Percentiles rank a stretch among this genome's conserved stretches.
Conservation (phyloP, 2,888 invertebrate species). For the Phortica okadai region DNA sequence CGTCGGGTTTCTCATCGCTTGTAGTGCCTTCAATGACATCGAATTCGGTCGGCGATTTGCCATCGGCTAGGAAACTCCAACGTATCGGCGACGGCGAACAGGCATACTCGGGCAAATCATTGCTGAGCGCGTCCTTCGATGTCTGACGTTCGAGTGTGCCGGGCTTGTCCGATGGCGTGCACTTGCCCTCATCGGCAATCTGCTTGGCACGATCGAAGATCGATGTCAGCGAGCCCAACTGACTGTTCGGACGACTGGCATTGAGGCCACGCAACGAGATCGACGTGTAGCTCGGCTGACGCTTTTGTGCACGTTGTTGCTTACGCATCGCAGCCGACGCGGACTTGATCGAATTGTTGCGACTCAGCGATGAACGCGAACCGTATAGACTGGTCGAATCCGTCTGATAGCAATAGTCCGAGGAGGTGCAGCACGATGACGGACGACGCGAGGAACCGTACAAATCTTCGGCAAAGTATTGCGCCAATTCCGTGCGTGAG, state of each 20-base stretch:
- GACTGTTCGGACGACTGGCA: conserved; percentile 72
- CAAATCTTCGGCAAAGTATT: conserved; percentile 75
- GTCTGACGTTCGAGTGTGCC: conserved; percentile 73
- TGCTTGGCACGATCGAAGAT: conserved; percentile 74
- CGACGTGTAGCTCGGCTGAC: conserved; percentile 74
- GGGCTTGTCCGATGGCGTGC: conserved; percentile 61
- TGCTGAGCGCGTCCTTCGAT: conserved; percentile 72
- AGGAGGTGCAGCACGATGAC: conserved; percentile 76
- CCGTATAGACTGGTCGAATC: conserved; percentile 76
- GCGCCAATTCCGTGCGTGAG: conserved; percentile 75
- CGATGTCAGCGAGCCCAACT: conserved; percentile 74
- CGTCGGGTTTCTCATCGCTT: conserved; percentile 57
- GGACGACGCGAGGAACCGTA: conserved; percentile 73
- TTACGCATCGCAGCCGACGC: conserved; percentile 72
- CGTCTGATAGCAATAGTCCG: conserved; percentile 76
- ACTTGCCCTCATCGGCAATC: conserved; percentile 52
- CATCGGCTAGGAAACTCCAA: conserved; percentile 76
- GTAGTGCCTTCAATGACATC: conserved; percentile 43
- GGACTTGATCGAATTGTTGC: conserved; percentile 76
- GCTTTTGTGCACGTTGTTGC: conserved; percentile 68
- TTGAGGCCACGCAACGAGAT: conserved; percentile 74
- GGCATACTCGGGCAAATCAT: conserved; percentile 75
- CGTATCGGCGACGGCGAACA: conserved; percentile 76
- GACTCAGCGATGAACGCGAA: conserved; percentile 74
- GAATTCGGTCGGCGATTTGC: conserved; percentile 71